Conservation (phyloP, 2,888 invertebrate genomes). For the Apoda limacodes region DNA sequence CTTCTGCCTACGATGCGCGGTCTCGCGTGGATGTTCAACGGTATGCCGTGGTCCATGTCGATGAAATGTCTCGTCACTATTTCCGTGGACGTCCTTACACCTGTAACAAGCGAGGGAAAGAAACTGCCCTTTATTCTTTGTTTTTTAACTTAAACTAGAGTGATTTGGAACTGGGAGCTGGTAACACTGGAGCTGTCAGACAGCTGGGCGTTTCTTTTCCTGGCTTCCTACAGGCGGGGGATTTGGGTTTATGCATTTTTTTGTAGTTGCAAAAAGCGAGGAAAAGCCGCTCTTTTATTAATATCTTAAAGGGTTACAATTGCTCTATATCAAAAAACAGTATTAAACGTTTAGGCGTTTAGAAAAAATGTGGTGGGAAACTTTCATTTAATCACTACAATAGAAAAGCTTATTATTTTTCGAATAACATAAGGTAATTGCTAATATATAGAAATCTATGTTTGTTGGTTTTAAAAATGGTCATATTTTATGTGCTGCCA, state of each 20-base stretch:
- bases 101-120: conserved; percentile 65
- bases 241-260: conserved; percentile 20
- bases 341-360: no score
- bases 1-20: conserved; percentile 53
- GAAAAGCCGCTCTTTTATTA: conserved; percentile 61
- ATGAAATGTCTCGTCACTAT: conserved; percentile 63
- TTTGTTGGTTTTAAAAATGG: no score
- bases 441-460: no score
- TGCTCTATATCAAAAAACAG: no score
- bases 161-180: conserved; percentile 12
- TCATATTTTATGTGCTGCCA: no score
- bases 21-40: conserved; percentile 53
- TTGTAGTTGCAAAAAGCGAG: conserved; percentile 49
- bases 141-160: conserved; percentile 10
- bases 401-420: no score
- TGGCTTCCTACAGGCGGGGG: conserved; percentile 56
- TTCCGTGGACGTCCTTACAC: conserved; percentile 57
- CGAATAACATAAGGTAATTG: no score
- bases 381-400: no score
- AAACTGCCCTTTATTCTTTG: conserved; percentile 42
- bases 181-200: conserved; percentile 22
- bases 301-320: no score
- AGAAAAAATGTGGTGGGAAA: no score
- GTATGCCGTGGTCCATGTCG: conserved; percentile 57
- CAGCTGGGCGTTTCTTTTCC: conserved; percentile 59